Base-by-base conservation (phyloP, 2,797 vertebrate genomes). In the Rhinophrynus dorsalis region DNA sequence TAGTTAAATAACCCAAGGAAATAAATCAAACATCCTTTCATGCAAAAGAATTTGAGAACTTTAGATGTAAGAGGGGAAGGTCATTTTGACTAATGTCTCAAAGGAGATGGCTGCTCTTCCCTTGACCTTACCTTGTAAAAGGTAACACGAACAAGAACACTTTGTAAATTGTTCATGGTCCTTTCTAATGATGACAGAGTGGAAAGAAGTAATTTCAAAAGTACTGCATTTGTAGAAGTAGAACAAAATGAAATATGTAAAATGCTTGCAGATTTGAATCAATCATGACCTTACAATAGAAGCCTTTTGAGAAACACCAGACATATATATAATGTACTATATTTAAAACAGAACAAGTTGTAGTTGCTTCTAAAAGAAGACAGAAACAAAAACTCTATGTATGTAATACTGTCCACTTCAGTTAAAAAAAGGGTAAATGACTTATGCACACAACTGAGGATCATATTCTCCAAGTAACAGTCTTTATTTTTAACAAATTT, bases 201-300 rank as follows among this genome's bases (percentile, higher is more conserved):
- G 23, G 40, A 40, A 50, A 32, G 9, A 21, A 70, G 23, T 56
- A 57, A 64, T 57, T 71, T 61, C 11, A 71, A 64, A 42, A 30
- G 32, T 32, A 5, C 35, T 6, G 4, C n/a, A 54, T 29, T 63
- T 55, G 30, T 37, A 23, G 50, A 56, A 48, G 48, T n/a, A 5
- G 38, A 71, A 63, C 51, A 63, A 21, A 64, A 56, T 71, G 51
- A 56, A 57, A 48, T 37, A 64, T 57, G 68, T 57, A 64, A 71
- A 71, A 48, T 71, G 42, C 50, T 63, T 56, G 13, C 68, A 63
- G 59, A 71, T 50, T 38, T 38, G 40, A 50, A 64, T 29, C 18
- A 48, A 45, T 15, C 42, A 38, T 57, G 68, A 64, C 60, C 60
- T 64, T 27, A 63, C 11, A 21, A 56, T 23, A 48, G 59, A 56